phyloP scores from a whole-genome alignment of 92 coral and sea anemone species.

The Phenganax marumi region DNA sequence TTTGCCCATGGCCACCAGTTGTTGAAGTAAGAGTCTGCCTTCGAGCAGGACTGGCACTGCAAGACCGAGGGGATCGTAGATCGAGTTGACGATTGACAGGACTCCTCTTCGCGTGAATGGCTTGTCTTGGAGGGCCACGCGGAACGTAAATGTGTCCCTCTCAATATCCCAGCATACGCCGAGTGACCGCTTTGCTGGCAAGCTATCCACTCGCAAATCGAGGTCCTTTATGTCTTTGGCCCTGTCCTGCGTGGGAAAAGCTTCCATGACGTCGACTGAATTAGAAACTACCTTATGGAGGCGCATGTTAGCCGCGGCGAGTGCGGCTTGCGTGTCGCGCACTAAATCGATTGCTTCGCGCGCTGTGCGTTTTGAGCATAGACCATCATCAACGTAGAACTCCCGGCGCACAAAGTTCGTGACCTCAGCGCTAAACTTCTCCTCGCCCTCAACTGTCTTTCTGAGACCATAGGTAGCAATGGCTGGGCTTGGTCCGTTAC shows the following conservation, averaged over 20 bases:
- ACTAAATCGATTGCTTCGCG: slow-evolving; percentile 36
- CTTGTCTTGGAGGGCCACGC: slow-evolving; percentile 30
- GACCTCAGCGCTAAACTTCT: no score
- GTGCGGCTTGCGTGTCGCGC: slow-evolving; percentile 27
- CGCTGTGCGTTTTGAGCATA: no score
- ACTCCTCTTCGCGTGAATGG: slow-evolving; percentile 51
- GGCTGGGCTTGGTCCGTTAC: no score
- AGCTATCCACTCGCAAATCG: slow-evolving; percentile 29
- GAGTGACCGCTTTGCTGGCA: slow-evolving; percentile 44
- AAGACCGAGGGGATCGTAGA: slow-evolving; percentile 51
- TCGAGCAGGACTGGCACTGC: slow-evolving; percentile 40
- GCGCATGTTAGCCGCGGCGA: slow-evolving; percentile 38
- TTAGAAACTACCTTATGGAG: slow-evolving; percentile 50
- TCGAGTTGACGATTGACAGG: slow-evolving; percentile 42
- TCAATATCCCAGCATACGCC: slow-evolving; percentile 45
- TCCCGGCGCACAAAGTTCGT: no score
- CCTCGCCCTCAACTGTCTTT: no score
- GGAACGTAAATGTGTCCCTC: slow-evolving; percentile 37
- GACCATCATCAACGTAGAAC: no score
- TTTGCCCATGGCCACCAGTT: no score
- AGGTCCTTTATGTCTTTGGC: slow-evolving; percentile 38
- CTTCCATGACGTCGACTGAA: slow-evolving; percentile 52
- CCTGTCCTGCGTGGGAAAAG: slow-evolving; percentile 46
- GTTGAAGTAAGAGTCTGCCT: neutral
- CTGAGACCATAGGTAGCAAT: no score